Base-by-base conservation (phyloP, 1,140 invertebrate genomes). In the Drosophila paulistorum region DNA sequence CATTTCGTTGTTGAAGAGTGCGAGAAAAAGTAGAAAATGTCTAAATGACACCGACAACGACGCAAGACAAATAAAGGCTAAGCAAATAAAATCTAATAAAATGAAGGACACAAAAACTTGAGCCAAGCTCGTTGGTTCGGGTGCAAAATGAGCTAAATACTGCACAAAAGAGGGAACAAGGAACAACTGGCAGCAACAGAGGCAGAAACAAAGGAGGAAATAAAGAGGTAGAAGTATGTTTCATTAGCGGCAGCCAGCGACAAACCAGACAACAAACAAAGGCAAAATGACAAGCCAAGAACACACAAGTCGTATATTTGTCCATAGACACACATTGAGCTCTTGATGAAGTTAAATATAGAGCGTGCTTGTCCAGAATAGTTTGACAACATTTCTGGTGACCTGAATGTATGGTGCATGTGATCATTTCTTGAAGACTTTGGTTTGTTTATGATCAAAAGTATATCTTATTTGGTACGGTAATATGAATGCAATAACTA, bases 1-100 rank as follows among this genome's bases (percentile, higher is more conserved):
- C 84, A 87, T 83, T 83, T 83, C 67, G 42, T 67, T 66, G 45
- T 10, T 51, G 17, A 23, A 3, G 14, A 48, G 17, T 20, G 45
- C 7, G 45, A 20, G 45, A 23, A 23, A 17, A 48, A 17, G 20
- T 37, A 55, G 65, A 71, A 54, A 60, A 55, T 26, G 37, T 60
- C 54, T 59, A 76, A 42, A 76, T 14, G 57, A 59, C 41, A 17
- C 60, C 62, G 60, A 65, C 62, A 76, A 63, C 61, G 76, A 63
- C 70, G 74, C 54, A 89, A 81, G 80, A 89, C 84, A 89, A 89
- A 89, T 89, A 89, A 89, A 73, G 77, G 82, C 84, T 89, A 84
- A 84, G 74, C 85, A 89, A 89, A 89, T 89, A 89, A 89, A 89
- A 89, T 89, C 80, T 87, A 87, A 87, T 87, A 87, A 87, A 87